Percentiles rank a stretch among this genome's conserved stretches.
These are phyloP conservation scores for Ptychochromis oligacanthus DNA, from an alignment of 2,113 vertebrate genomes.

Conservation along the genomic window DNA sequence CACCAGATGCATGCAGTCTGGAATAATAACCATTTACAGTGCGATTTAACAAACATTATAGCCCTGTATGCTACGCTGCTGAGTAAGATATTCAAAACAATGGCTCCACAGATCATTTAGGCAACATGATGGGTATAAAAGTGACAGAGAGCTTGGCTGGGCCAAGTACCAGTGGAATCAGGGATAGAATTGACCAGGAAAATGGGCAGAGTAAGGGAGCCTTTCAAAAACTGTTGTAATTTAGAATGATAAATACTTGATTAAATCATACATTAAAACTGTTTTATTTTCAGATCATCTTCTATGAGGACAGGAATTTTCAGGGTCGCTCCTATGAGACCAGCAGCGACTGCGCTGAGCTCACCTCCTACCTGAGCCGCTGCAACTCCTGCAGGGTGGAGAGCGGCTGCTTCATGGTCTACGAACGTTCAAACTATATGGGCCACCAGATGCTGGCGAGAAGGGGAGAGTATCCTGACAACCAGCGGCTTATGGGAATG, in stretches of 20 bases:
- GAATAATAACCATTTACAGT: conserved; percentile 74
- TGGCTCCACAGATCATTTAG: conserved; percentile 65
- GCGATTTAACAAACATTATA: conserved; percentile 69
- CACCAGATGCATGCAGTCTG: conserved; percentile 65
- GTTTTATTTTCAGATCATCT: conserved; percentile 61
- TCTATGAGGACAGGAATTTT: conserved; percentile 80
- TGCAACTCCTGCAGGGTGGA: conserved; percentile 74
- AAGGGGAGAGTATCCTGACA: conserved; percentile 79
- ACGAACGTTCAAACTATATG: conserved; percentile 58
- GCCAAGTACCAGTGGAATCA: conserved; percentile 44
- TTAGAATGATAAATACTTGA: background rate
- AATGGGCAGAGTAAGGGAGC: conserved; percentile 71
- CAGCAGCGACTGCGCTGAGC: conserved; percentile 71
- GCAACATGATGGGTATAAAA: conserved; percentile 71
- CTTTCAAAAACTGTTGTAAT: background rate
- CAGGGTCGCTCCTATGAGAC: conserved; percentile 76
- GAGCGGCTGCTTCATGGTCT: conserved; percentile 76
- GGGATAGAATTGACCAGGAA: conserved; percentile 22
- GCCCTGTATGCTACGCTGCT: conserved; percentile 60
- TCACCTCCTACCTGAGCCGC: conserved; percentile 68
- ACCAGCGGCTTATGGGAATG: conserved; percentile 74
- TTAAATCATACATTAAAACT: background rate
- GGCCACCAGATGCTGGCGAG: conserved; percentile 73
- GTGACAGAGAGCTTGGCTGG: conserved; percentile 24
- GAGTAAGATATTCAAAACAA: conserved; percentile 72